Conservation (phyloP, 2,113 vertebrate species). For the Sylvietta virens region DNA sequence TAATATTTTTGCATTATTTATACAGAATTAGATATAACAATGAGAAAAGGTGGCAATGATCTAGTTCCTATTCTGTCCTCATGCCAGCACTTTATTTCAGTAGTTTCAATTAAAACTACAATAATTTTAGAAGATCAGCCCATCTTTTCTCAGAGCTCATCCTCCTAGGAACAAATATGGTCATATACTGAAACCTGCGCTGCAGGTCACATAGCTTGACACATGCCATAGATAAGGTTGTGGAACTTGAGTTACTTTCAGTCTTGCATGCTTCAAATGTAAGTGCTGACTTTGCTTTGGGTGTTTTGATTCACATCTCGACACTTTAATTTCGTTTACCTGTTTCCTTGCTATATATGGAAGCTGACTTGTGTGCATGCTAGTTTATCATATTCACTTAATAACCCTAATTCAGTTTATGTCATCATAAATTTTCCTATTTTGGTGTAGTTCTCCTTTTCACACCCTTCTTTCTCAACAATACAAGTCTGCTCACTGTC, state of each 20-base stretch:
- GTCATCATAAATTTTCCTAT: neutral
- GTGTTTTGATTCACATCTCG: neutral
- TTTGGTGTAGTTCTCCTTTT: neutral
- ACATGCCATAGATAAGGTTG: neutral
- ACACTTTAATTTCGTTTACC: neutral
- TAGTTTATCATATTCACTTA: neutral
- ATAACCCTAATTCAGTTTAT: neutral
- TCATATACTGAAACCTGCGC: neutral
- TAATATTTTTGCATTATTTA: neutral
- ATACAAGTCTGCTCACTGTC: neutral
- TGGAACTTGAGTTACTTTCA: neutral
- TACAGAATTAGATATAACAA: neutral
- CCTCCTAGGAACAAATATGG: neutral
- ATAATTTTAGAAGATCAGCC: neutral
- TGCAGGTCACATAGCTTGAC: neutral
- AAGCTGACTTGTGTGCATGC: neutral
- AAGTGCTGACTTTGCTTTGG: neutral
- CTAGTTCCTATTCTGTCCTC: neutral
- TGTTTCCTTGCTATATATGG: neutral
- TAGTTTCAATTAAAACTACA: neutral
- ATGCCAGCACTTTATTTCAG: neutral
- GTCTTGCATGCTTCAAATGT: neutral
- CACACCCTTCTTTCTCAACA: neutral
- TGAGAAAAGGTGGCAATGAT: neutral
- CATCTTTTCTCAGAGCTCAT: neutral